phyloP scores from a whole-genome alignment of 2,113 vertebrate species.

The Alouatta palliata region DNA sequence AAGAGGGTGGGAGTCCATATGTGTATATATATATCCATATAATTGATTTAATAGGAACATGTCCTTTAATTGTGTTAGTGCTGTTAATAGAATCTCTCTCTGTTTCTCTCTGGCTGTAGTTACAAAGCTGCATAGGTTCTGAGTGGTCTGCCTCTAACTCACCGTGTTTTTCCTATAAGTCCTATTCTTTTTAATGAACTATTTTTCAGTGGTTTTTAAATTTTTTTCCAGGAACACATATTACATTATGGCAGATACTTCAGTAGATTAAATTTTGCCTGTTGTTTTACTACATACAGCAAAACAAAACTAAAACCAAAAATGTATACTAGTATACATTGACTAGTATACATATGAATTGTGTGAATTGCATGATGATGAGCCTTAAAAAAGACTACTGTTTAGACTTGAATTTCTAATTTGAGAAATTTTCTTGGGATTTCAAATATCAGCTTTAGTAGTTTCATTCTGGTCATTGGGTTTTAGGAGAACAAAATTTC shows the following conservation, averaged over 20 bases:
- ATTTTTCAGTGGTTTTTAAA: neutral
- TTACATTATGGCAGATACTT: neutral
- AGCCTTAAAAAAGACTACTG: slow-evolving; percentile 40
- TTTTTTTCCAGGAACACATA: neutral
- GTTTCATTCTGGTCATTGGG: slow-evolving; percentile 18
- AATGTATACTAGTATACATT: slow-evolving; percentile 30
- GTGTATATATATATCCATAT: neutral
- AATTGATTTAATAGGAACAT: neutral
- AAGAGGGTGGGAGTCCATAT: neutral
- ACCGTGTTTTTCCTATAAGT: neutral
- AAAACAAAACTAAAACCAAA: neutral
- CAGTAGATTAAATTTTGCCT: slow-evolving; percentile 20
- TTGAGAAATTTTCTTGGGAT: neutral
- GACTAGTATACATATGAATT: neutral
- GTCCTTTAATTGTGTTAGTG: neutral
- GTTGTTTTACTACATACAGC: slow-evolving; percentile 14
- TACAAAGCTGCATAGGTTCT: slow-evolving; percentile 25
- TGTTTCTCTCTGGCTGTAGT: neutral
- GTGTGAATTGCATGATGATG: slow-evolving; percentile 60
- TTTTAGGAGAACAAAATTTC: slow-evolving; percentile 45
- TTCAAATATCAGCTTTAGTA: neutral
- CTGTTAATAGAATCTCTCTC: neutral
- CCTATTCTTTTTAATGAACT: slow-evolving; percentile 28
- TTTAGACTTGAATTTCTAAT: slow-evolving; percentile 16
- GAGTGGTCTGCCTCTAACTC: neutral